Base-by-base conservation (phyloP, 2,888 invertebrate genomes). In the Catocala nupta region DNA sequence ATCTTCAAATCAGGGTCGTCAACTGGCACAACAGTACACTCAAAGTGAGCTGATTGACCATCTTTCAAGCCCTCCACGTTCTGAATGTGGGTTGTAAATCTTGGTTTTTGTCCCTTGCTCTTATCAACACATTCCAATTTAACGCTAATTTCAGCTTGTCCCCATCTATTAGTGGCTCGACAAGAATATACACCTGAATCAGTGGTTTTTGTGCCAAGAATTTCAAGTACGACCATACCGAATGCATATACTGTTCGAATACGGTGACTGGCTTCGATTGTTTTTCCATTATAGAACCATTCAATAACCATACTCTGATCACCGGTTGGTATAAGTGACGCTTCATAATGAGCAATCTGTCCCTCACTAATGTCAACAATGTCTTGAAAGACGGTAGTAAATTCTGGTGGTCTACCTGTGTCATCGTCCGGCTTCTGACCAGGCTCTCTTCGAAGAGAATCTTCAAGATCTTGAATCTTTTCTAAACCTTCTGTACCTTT, bases 261-360 rank as follows among this genome's bases (percentile, higher is more conserved):
- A 70, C 99, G 96, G 86, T 98, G 98, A 89, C 98, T 97, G 48
- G 98, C 98, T 86, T 97, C 97, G 67, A 98, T 95, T 1, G 97
- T 95, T 87, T 98, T 97, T 39, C 97, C 98, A 88, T 99, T 98
- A 87, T 98, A 98, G 95, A 98, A 98, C 98, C 98, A 99, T 94
- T 99, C 98, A 58, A 99, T 97, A 34, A 96, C 96, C 98, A 99
- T 98, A 33, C 97, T 97, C 88, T 98, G 98, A 83, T 98, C 98
- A 10, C 98, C 98, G 53, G 98, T 97, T 10, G 99, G 99, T 55
- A 98, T 97, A 7, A 99, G 95, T 54, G 98, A 98, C 44, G 99
- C 99, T 94, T 99, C 99, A 89, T 99, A 99, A 90, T 99, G 99
- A 74, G 99, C 99, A 76, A 99, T 97, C 90, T 99, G 98, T 62